Evolutionary conservation across 2,113 vertebrate genomes (phyloP).

Genomic region (Uropsilus gracilis): DNA sequence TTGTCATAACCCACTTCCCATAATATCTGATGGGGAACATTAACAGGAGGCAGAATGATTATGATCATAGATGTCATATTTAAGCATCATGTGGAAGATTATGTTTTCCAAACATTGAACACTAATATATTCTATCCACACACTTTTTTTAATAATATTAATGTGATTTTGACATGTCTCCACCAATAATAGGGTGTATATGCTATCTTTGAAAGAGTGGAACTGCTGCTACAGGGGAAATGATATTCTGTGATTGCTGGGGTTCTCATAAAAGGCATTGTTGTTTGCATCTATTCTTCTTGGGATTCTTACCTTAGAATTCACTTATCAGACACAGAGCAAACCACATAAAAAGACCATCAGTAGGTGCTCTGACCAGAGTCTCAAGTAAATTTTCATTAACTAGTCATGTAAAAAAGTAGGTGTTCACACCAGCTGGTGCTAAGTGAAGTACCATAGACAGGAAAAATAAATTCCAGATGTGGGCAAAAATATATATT

Average conservation of each 20-base stretch:
- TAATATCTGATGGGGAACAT: neutral
- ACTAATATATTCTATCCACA: neutral
- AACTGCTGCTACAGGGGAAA: neutral
- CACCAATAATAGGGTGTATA: neutral
- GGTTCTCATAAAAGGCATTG: neutral
- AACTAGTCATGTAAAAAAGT: no score
- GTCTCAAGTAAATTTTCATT: neutral
- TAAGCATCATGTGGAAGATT: neutral
- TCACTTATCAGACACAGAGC: no score
- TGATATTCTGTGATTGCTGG: neutral
- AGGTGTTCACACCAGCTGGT: no score
- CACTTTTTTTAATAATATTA: no score
- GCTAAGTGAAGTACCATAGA: no score
- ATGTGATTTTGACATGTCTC: neutral
- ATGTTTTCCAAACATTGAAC: neutral
- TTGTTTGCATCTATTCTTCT: no score
- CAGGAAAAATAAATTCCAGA: no score
- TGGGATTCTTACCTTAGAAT: no score
- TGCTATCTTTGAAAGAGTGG: neutral
- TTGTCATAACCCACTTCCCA: neutral
- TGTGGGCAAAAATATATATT: no score
- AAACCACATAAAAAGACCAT: neutral
- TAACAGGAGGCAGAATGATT: neutral
- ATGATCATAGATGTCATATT: neutral
- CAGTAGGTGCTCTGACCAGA: neutral